phyloP scores from a whole-genome alignment of 2,797 vertebrate genomes.

The Pipistrellus pipistrellus region DNA sequence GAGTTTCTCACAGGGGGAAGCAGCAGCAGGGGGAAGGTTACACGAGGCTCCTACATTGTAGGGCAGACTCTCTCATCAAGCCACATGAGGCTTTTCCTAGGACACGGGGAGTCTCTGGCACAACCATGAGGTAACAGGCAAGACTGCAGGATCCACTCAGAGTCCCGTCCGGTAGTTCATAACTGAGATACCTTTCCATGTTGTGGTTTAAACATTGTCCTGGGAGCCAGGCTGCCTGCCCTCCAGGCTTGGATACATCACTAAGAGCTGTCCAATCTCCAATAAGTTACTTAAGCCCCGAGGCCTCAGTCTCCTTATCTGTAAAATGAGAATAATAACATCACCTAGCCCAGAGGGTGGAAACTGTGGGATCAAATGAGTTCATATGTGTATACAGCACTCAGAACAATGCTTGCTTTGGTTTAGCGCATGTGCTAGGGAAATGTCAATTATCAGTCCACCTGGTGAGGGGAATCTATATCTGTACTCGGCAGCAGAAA shows the following conservation, averaged over 20 bases:
- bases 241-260: no score
- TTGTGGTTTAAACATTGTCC: no score
- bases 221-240: not conserved
- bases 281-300: not conserved
- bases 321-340: not conserved
- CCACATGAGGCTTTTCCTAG: not conserved
- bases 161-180: not conserved
- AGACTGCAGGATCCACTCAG: no score
- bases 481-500: not conserved
- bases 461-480: not conserved
- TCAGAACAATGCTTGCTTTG: not conserved
- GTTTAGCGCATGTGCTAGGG: not conserved
- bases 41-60: rapidly evolving
- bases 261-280: not conserved
- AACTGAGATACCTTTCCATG: rapidly evolving
- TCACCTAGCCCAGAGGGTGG: not conserved
- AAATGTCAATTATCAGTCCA: not conserved
- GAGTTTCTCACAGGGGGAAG: not conserved
- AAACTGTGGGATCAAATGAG: not conserved
- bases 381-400: rapidly evolving
- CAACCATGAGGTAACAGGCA: not conserved
- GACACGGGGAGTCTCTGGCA: not conserved
- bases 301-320: conserved; percentile 1
- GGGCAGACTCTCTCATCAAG: not conserved
- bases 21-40: no score